Conservation (phyloP, 2,888 invertebrate genomes). For the Sinopyrophorus schimmeli region DNA sequence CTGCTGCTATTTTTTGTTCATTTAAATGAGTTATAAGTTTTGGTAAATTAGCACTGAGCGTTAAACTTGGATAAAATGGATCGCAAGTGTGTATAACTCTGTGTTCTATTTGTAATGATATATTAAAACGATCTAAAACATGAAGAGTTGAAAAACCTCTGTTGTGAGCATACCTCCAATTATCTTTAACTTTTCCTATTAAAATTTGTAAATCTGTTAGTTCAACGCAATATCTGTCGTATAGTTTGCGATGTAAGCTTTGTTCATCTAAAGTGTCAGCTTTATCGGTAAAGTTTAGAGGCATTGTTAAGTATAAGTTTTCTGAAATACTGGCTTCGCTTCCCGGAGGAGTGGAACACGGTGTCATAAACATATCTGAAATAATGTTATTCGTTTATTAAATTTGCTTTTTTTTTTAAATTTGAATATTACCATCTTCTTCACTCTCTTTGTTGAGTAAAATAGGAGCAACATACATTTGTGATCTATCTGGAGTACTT, state of each 20-base stretch:
- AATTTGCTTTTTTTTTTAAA: too few species aligned
- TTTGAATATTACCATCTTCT: constrained; percentile 59
- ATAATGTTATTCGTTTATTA: constrained; percentile 25
- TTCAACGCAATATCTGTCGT: constrained; percentile 78
- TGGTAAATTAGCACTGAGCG: constrained; percentile 83
- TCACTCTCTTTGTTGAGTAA: constrained; percentile 54
- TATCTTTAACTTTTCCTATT: constrained; percentile 85
- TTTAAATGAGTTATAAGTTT: constrained; percentile 87
- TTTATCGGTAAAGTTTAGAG: constrained; percentile 18
- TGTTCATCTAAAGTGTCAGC: constrained; percentile 60
- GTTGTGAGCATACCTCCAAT: constrained; percentile 86
- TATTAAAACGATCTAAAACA: constrained; percentile 66
- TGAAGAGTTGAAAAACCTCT: constrained; percentile 84
- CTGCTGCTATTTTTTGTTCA: constrained; percentile 81
- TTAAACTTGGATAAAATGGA: constrained; percentile 84
- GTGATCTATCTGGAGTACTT: constrained; percentile 51
- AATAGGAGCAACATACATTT: constrained; percentile 45
- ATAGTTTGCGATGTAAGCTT: constrained; percentile 69
- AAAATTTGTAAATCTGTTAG: constrained; percentile 84
- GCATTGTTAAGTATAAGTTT: constrained; percentile 48
- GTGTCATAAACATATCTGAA: constrained; percentile 75
- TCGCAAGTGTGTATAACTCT: constrained; percentile 80
- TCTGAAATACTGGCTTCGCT: constrained; percentile 69
- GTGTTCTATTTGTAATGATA: constrained; percentile 71
- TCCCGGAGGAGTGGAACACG: constrained; percentile 85